Conservation (phyloP, 2,888 invertebrate genomes). For the Rhagium mordax region DNA sequence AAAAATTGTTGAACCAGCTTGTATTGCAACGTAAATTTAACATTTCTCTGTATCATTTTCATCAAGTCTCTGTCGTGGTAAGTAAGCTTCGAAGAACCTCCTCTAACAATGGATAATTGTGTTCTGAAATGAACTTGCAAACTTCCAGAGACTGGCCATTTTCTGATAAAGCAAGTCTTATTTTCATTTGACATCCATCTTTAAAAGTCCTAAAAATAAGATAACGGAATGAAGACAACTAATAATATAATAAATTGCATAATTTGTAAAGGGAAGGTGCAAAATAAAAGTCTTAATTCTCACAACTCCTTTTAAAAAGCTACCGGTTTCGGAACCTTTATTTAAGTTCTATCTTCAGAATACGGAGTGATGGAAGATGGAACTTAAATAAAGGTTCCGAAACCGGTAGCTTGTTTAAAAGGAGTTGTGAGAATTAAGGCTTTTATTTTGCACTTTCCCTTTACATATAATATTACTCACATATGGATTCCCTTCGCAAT, state of each 20-base stretch:
- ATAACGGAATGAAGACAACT: background rate
- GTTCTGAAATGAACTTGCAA: background rate
- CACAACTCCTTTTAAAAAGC: too few species aligned
- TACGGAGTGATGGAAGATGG: too few species aligned
- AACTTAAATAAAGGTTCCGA: too few species aligned
- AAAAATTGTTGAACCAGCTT: background rate
- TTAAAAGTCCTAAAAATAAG: background rate
- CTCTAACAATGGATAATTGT: background rate
- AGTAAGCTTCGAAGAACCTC: background rate
- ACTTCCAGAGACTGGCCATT: conserved; percentile 3
- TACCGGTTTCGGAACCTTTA: too few species aligned
- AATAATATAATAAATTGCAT: background rate
- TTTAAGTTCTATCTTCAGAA: too few species aligned
- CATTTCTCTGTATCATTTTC: background rate
- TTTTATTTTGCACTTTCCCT: too few species aligned
- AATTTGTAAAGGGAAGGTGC: too few species aligned
- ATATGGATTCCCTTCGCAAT: too few species aligned
- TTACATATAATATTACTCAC: too few species aligned
- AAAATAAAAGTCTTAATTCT: too few species aligned
- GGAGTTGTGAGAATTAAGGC: too few species aligned
- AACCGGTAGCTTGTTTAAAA: too few species aligned
- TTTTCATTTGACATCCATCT: conserved; percentile 3
- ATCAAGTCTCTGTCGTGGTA: background rate
- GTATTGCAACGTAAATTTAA: background rate
- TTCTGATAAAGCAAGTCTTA: conserved; percentile 2